Evolutionary conservation across 2,888 invertebrate species (phyloP), one percentile per base, ranked within the genome.

Genomic region (Cynaeus angustus): DNA sequence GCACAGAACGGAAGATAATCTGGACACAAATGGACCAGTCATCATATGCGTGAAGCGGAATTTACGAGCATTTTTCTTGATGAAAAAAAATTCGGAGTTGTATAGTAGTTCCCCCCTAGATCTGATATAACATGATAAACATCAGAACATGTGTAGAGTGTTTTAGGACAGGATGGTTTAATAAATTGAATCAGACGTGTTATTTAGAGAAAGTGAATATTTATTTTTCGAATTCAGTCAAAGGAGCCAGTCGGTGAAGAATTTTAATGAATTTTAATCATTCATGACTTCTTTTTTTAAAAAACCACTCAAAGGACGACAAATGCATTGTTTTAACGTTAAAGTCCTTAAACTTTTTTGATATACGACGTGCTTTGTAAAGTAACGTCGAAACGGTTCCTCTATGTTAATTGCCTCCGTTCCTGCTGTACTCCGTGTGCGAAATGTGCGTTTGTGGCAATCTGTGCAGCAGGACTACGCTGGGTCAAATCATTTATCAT

Each of bases 401-500:
- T 41, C 10, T 41, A 41, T 41, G 41, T 41, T 41, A 41, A 41
- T 41, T 13, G 41, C 12, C 13, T 6, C 41, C 41, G 12, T 41
- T 41, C 10, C 38, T 38, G 38, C n/a, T n/a, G n/a, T n/a, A n/a
- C n/a, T n/a, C 13, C 13, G 41, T 41, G 41, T 41, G 10, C 41
- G 41, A 41, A 41, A 41, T 41, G 41, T 41, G 41, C 41, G 41
- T 41, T 41, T 41, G 41, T 12, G 41, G 41, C 41, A 41, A 41
- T 30, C 21, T 52, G 41, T 53, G 55, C 16, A 56, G 30, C 55
- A 46, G 45, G 56, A 9, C 37, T 46, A 43, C 52, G 56, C 48
- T 16, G 77, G 77, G 78, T 76, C 76, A 77, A 77, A 79, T 78
- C 78, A 81, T 81, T 80, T 79, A 81, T 81, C 81, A 80, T 78